A percentile compares a stretch with the other conserved stretches of the same genome.
Evolutionary conservation across 2,797 vertebrate genomes (phyloP).

Genomic region (Anniella stebbinsi): DNA sequence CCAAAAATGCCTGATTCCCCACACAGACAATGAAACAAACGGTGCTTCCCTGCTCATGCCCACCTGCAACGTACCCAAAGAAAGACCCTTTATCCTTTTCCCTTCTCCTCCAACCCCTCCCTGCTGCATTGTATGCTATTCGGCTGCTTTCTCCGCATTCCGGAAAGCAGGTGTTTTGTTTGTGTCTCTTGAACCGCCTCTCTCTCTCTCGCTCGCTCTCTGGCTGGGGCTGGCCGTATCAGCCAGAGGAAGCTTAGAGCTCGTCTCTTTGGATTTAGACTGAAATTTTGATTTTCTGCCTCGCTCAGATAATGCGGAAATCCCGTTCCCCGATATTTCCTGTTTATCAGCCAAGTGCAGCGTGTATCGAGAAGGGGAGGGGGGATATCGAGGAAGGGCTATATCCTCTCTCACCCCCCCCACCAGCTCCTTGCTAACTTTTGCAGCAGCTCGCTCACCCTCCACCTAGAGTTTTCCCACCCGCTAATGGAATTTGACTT

Average conservation of each 20-base stretch:
- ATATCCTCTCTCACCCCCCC: conserved; percentile 7
- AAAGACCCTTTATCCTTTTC: neutral
- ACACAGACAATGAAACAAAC: neutral
- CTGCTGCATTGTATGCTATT: neutral
- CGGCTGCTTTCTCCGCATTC: neutral
- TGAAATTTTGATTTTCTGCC: conserved; percentile 89
- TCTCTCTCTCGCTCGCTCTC: conserved; percentile 15
- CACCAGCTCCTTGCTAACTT: conserved; percentile 1
- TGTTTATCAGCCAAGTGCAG: conserved; percentile 61
- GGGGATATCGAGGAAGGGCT: conserved; percentile 22
- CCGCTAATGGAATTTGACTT: conserved; percentile 50
- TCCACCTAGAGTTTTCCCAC: neutral
- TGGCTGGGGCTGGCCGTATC: conserved; percentile 56
- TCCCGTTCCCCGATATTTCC: conserved; percentile 67
- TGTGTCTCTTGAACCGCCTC: conserved; percentile 37
- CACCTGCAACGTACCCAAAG: conserved; percentile 17
- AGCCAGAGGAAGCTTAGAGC: conserved; percentile 72
- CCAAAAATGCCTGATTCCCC: neutral
- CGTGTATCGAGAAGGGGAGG: conserved; percentile 20
- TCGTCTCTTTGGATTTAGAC: conserved; percentile 88
- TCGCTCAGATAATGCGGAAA: conserved; percentile 85
- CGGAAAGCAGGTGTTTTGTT: conserved; percentile 31
- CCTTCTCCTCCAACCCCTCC: fast-evolving
- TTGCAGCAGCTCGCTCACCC: neutral
- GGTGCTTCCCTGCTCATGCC: neutral